Conservation (phyloP, 2,888 invertebrate genomes). For the Polydrusus cervinus region DNA sequence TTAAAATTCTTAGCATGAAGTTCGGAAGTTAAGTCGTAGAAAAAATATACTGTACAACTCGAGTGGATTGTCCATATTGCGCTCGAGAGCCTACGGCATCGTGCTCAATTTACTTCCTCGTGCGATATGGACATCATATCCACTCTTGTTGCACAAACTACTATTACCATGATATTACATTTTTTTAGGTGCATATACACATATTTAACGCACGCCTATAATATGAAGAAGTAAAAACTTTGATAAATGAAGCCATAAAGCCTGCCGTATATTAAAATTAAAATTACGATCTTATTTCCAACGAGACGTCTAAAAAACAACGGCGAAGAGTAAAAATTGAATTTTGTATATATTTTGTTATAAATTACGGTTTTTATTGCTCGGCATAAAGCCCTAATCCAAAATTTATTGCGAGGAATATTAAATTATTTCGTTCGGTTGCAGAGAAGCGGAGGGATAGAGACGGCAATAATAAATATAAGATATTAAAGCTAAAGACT, state of each 20-base stretch:
- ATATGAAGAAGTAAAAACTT: not conserved
- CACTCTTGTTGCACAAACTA: no score
- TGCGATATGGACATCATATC: no score
- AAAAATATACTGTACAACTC: no score
- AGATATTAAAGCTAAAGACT: constrained; percentile 71
- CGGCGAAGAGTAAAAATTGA: constrained; percentile 60
- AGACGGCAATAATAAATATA: constrained; percentile 69
- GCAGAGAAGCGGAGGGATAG: constrained; percentile 38
- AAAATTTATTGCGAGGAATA: constrained; percentile 72
- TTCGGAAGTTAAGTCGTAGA: no score
- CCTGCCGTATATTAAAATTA: constrained; percentile 39
- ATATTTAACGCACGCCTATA: constrained; percentile 12
- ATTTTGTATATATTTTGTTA: constrained; percentile 71
- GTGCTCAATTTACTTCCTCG: no score
- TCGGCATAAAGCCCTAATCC: constrained; percentile 71
- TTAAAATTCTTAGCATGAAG: no score
- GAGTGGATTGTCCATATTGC: no score
- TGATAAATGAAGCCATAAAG: constrained; percentile 37
- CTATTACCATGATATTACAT: no score
- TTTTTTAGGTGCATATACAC: not conserved
- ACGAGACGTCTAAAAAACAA: constrained; percentile 45
- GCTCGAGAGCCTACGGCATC: no score
- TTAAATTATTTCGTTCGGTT: constrained; percentile 66
- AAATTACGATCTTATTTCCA: constrained; percentile 34
- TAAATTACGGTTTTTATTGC: constrained; percentile 72